phyloP scores from a whole-genome alignment of 2,797 vertebrate genomes.

The Leptatherina wallacei region DNA sequence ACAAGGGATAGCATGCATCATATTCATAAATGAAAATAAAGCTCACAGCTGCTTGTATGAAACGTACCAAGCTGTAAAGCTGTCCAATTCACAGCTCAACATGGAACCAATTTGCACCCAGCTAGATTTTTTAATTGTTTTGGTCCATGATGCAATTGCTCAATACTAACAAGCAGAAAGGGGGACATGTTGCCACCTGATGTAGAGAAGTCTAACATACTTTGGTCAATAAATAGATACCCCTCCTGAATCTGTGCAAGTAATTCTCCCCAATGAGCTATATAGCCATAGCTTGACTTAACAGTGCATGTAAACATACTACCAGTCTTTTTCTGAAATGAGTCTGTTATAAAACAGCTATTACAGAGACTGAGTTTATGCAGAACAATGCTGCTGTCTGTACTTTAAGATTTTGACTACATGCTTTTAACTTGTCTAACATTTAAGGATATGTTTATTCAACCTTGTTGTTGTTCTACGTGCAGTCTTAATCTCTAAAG shows the following conservation, averaged over 20 bases:
- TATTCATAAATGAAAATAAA: background rate
- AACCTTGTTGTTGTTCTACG: too few species aligned
- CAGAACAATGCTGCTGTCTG: too few species aligned
- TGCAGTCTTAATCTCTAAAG: too few species aligned
- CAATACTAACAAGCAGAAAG: background rate
- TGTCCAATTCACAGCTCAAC: background rate
- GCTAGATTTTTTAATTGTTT: background rate
- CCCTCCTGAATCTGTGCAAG: background rate
- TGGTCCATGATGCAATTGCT: background rate
- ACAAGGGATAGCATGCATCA: background rate
- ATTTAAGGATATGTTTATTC: too few species aligned
- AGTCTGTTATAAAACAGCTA: too few species aligned
- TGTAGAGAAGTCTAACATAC: background rate
- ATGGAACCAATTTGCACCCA: background rate
- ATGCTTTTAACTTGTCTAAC: too few species aligned
- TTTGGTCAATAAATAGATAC: background rate
- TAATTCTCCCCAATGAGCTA: background rate
- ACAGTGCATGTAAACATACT: background rate
- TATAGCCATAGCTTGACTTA: background rate
- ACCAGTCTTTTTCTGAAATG: background rate
- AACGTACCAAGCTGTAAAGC: too few species aligned
- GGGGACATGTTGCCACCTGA: background rate
- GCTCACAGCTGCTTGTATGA: too few species aligned
- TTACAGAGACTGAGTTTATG: too few species aligned
- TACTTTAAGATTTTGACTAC: too few species aligned